A percentile compares a stretch with the other conserved stretches of the same genome.
Evolutionary conservation across 2,888 invertebrate genomes (phyloP).

Genomic region (Ennomos quercinarius): DNA sequence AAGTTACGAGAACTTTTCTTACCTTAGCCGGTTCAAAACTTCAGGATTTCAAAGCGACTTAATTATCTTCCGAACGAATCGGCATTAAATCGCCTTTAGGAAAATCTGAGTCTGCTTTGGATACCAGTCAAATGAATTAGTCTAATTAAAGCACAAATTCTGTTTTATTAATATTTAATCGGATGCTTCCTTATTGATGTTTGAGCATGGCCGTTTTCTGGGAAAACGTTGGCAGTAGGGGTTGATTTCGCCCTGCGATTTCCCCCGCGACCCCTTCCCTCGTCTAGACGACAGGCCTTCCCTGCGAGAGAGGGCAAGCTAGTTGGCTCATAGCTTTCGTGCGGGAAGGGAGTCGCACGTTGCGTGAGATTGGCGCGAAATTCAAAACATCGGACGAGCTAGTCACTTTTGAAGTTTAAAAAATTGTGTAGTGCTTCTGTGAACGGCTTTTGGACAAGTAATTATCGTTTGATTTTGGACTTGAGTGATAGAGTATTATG

Average conservation of each 20-base stretch:
- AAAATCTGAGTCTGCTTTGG: conserved; percentile 52
- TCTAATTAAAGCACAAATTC: conserved; percentile 60
- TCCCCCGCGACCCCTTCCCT: conserved; percentile 50
- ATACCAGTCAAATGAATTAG: conserved; percentile 57
- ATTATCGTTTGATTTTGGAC: conserved; percentile 2
- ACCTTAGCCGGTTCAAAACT: conserved; percentile 46
- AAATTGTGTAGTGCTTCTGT: conserved; percentile 44
- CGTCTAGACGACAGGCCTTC: conserved; percentile 68
- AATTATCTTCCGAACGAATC: conserved; percentile 51
- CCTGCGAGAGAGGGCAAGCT: conserved; percentile 37
- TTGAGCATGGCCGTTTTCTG: conserved; percentile 64
- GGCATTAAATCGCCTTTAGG: conserved; percentile 46
- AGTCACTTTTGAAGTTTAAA: conserved; percentile 43
- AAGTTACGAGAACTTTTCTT: conserved; percentile 51
- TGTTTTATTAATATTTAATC: conserved; percentile 62
- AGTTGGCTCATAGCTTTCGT: conserved; percentile 63
- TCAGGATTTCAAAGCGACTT: conserved; percentile 52
- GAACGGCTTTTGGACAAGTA: conserved; percentile 28
- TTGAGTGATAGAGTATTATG: background rate
- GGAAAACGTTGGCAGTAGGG: conserved; percentile 59
- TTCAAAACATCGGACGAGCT: conserved; percentile 55
- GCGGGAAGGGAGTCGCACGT: conserved; percentile 54
- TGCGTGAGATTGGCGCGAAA: conserved; percentile 63
- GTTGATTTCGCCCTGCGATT: conserved; percentile 54
- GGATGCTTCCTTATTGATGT: conserved; percentile 68